Evolutionary conservation across 2,113 vertebrate genomes (phyloP).

Genomic region (Mus musculus): GRCm39 chrX:86479501-86480000

Average conservation of each 20-base stretch:
- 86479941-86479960: slow-evolving; percentile 4
- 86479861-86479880: not conserved
- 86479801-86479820: not conserved
- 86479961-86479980: not conserved
- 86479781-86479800: not conserved
- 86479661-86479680: slow-evolving; percentile 35
- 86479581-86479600: slow-evolving; percentile 64
- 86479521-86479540: not conserved
- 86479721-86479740: slow-evolving; percentile 28
- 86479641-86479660: slow-evolving; percentile 45
- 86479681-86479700: not conserved
- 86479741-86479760: not conserved
- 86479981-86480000: not conserved
- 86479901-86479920: not conserved
- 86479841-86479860: not conserved
- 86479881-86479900: not conserved
- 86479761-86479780: slow-evolving; percentile 5
- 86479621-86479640: slow-evolving; percentile 10
- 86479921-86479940: slow-evolving; percentile 28
- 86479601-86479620: slow-evolving; percentile 56
- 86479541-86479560: slow-evolving; percentile 28
- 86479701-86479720: slow-evolving; percentile 32
- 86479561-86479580: slow-evolving; percentile 38
- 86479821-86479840: not conserved
- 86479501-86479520: slow-evolving; percentile 23